Evolutionary conservation across 2,113 vertebrate species (phyloP), one percentile per base, ranked within the genome.

Genomic region (Bolborhynchus lineola): DNA sequence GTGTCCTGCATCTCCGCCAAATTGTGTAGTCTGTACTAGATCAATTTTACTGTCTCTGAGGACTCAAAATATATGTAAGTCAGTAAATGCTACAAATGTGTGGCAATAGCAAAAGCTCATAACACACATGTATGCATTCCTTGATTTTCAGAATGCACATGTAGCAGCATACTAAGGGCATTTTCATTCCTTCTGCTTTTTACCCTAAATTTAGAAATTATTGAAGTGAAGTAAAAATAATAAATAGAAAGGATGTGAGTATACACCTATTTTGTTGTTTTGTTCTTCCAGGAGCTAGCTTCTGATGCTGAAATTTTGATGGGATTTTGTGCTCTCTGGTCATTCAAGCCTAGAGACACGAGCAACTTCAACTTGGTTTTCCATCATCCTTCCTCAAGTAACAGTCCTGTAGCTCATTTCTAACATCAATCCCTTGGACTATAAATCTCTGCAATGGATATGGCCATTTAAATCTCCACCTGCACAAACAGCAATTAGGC

Each of bases 381-480:
- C 96, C 96, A 88, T 95, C 94, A 95, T 95, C 80, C 85, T 91
- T 95, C 92, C 85, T 92, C 91, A 95, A 95, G 75, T 91, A 98
- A 96, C 94, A 96, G 86, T 92, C 91, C 79, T 96, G 87, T 96
- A 97, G 90, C 84, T 97, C 80, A 97, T 96, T 96, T 97, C 97
- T 97, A 97, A 94, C 97, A 98, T 98, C 98, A 98, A 87, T 98
- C 98, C 98, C 90, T 97, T 82, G 80, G 16, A 90, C 93, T 95
- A 98, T 98, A 98, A 98, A 98, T 98, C 98, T 98, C 96, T 91
- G 88, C 92, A 91, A 93, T 97, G 93, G 97, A 98, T 98, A 96
- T 85, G 95, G 97, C 95, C 97, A 98, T 97, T 98, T 98, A 93
- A 97, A 97, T 95, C 97, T 98, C 98, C 98, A 98, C 98, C 98